These are phyloP conservation scores for Polypterus bichir DNA, from an alignment of 2,113 vertebrate genomes.

Conservation along the genomic window DNA sequence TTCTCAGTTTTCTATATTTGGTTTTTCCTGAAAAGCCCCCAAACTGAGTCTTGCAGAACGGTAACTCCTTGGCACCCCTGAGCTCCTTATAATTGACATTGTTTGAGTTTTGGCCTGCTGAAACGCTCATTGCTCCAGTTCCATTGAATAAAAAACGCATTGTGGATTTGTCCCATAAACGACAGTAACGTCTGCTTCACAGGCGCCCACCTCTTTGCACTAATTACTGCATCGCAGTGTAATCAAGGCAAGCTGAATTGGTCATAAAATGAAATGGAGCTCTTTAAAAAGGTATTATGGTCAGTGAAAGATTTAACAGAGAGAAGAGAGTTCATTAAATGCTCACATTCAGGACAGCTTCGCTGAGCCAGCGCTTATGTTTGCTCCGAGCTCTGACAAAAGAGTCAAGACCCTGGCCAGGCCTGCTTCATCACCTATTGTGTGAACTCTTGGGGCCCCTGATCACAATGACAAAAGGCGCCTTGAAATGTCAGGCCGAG, in stretches of 20 bases:
- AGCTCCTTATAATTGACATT: slow-evolving; percentile 21
- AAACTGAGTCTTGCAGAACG: slow-evolving; percentile 9
- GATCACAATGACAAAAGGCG: not conserved
- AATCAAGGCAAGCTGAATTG: slow-evolving; percentile 17
- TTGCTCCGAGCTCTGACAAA: too few species aligned
- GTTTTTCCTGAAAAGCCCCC: not conserved
- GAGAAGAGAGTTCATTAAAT: slow-evolving; percentile 4
- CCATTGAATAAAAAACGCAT: slow-evolving; percentile 7
- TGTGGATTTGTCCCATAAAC: slow-evolving; percentile 4
- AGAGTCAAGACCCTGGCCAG: not conserved
- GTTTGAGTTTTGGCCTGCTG: slow-evolving; percentile 19
- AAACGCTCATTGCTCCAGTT: slow-evolving; percentile 5
- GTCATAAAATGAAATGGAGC: slow-evolving; percentile 9
- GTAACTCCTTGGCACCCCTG: slow-evolving; percentile 9
- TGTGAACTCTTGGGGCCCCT: not conserved
- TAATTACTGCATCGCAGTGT: slow-evolving; percentile 14
- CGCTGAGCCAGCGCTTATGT: too few species aligned
- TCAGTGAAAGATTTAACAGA: slow-evolving; percentile 6
- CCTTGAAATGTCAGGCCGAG: not conserved
- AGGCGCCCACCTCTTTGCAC: slow-evolving; percentile 6
- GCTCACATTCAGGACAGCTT: not conserved
- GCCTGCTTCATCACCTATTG: slow-evolving; percentile 1
- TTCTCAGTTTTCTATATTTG: too few species aligned
- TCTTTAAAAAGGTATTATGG: slow-evolving; percentile 4
- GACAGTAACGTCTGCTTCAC: not conserved